Percentiles rank a stretch among this genome's conserved stretches.
Evolutionary conservation across 2,888 invertebrate genomes (phyloP).

Genomic region (Acanthacorydalis orientalis): DNA sequence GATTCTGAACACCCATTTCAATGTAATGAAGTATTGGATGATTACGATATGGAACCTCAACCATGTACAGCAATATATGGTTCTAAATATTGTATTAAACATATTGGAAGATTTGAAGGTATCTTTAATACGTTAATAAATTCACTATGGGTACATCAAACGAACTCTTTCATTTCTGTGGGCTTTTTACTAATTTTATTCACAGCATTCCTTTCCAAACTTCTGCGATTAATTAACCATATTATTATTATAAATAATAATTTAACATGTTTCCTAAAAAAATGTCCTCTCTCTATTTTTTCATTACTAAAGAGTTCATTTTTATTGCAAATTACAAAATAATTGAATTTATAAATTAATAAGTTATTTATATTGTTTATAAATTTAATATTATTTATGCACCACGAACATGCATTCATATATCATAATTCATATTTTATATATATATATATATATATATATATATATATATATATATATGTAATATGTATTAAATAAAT

Average conservation of each 20-base stretch:
- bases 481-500: too few species aligned
- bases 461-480: too few species aligned
- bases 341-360: too few species aligned
- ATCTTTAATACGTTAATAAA: conserved; percentile 10
- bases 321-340: too few species aligned
- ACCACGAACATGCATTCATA: too few species aligned
- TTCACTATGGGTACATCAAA: not conserved
- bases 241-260: not conserved
- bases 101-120: conserved; percentile 84
- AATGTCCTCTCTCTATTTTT: conserved; percentile 7
- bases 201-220: not conserved
- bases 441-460: too few species aligned
- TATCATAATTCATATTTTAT: too few species aligned
- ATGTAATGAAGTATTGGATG: conserved; percentile 62
- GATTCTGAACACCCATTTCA: conserved; percentile 60
- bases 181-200: not conserved
- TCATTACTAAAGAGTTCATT: too few species aligned
- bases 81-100: conserved; percentile 84
- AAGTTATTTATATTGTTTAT: too few species aligned
- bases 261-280: conserved; percentile 5
- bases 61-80: conserved; percentile 66
- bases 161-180: not conserved
- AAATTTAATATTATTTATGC: too few species aligned
- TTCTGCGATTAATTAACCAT: not conserved
- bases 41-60: conserved; percentile 44